phyloP scores from a whole-genome alignment of 2,797 vertebrate genomes.

The Enteromius fasciolatus region DNA sequence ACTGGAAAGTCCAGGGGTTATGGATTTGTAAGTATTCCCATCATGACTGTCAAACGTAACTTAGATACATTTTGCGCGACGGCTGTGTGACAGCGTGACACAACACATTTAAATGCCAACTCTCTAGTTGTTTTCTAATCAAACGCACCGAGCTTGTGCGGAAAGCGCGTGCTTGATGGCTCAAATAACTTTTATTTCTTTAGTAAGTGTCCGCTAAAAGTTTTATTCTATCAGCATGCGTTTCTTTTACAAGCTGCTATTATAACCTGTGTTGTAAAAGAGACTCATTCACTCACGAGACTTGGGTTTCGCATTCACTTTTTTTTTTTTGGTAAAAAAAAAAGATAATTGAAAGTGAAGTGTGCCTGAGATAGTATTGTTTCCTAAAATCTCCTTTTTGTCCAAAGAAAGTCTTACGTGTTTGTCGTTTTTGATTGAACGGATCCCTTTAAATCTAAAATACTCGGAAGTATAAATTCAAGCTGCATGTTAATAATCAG shows the following conservation, averaged over 20 bases:
- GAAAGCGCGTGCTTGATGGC: neutral
- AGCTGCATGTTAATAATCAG: neutral
- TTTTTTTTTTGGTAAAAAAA: neutral
- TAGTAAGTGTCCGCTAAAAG: neutral
- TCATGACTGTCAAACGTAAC: neutral
- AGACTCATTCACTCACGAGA: neutral
- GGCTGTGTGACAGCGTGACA: conserved; percentile 26
- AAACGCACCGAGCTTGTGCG: neutral
- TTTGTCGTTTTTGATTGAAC: neutral
- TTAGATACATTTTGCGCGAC: neutral
- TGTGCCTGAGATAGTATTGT: too few relatives aligned
- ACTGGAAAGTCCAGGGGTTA: conserved; percentile 89
- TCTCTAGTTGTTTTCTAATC: neutral
- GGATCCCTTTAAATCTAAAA: conserved; percentile 8
- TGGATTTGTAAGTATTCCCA: conserved; percentile 84
- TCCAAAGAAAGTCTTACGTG: too few relatives aligned
- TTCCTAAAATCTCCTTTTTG: neutral
- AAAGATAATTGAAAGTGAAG: too few relatives aligned
- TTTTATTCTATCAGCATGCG: neutral
- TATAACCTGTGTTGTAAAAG: neutral
- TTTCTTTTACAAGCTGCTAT: neutral
- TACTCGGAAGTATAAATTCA: too few relatives aligned
- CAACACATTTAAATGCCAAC: conserved; percentile 20
- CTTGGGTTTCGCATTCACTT: neutral
- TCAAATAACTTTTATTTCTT: neutral